Conservation (phyloP, 2,888 invertebrate genomes). For the Dolichopus griseipennis region DNA sequence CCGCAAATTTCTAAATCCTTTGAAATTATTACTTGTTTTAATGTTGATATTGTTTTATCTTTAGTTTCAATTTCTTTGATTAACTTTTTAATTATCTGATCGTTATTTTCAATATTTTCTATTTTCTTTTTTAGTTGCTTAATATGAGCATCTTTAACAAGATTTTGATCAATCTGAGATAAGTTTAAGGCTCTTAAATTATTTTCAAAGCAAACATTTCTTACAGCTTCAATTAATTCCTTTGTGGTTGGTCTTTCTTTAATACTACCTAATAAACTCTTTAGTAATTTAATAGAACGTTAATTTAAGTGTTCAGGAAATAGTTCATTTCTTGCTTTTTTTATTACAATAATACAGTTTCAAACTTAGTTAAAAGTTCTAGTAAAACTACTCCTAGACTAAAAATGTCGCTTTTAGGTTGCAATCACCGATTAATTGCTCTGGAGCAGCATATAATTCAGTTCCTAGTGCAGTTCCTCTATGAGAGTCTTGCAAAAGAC, state of each 20-base stretch:
- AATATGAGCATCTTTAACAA: slow-evolving; percentile 16
- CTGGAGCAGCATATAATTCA: slow-evolving; percentile 71
- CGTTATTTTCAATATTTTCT: slow-evolving; percentile 11
- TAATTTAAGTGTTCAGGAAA: slow-evolving; percentile 44
- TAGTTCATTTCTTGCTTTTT: slow-evolving; percentile 52
- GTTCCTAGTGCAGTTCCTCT: slow-evolving; percentile 62
- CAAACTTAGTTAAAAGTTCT: slow-evolving; percentile 63
- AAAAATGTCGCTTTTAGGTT: slow-evolving; percentile 74
- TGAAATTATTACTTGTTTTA: slow-evolving; percentile 7
- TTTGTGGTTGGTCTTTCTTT: slow-evolving; percentile 17
- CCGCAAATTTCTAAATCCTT: slow-evolving; percentile 16
- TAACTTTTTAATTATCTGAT: slow-evolving; percentile 6
- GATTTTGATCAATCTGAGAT: slow-evolving; percentile 9
- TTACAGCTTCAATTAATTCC: slow-evolving; percentile 18
- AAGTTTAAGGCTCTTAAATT: slow-evolving; percentile 14
- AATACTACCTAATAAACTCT: slow-evolving; percentile 18
- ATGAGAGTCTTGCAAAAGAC: slow-evolving; percentile 55
- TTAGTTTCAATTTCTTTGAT: slow-evolving; percentile 12
- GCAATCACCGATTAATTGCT: slow-evolving; percentile 66
- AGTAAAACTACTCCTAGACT: slow-evolving; percentile 72
- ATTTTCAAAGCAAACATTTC: slow-evolving; percentile 15
- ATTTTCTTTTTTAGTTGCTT: slow-evolving; percentile 15
- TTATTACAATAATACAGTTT: slow-evolving; percentile 57
- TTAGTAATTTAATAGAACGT: slow-evolving; percentile 18
- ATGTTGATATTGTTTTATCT: slow-evolving; percentile 12